Conservation (phyloP, 2,113 vertebrate species). For the Spea multiplicata region DNA sequence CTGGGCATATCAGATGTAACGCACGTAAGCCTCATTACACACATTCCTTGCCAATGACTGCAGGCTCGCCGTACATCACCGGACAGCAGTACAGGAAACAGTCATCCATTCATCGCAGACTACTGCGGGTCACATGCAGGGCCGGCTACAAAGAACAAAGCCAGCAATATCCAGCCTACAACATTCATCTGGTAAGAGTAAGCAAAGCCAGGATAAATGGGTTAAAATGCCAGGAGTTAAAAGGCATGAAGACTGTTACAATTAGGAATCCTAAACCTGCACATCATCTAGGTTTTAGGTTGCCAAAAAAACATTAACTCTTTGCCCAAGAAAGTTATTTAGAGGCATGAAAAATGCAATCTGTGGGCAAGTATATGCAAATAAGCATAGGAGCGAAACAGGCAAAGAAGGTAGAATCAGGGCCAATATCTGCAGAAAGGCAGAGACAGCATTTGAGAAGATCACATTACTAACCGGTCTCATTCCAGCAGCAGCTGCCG, state of each 20-base stretch:
- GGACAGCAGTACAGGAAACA: neutral
- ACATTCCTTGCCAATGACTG: neutral
- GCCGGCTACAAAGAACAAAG: neutral
- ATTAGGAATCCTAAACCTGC: no score
- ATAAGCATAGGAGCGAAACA: no score
- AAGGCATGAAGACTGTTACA: no score
- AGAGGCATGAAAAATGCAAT: no score
- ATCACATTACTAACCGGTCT: constrained; percentile 25
- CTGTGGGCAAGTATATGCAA: no score
- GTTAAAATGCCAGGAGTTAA: no score
- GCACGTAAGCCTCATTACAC: neutral
- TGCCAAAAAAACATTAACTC: no score
- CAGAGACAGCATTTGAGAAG: no score
- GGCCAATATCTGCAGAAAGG: no score
- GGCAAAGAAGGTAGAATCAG: no score
- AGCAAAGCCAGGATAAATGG: neutral
- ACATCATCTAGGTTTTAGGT: no score
- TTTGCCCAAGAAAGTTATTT: no score
- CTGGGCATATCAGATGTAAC: neutral
- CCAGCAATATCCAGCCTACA: neutral
- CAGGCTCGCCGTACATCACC: neutral
- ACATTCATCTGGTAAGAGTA: neutral
- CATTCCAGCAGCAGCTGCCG: constrained; percentile 36
- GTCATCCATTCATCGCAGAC: neutral
- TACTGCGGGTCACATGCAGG: neutral